Evolutionary conservation across 2,888 invertebrate genomes (phyloP).

Genomic region (Scaptomyza parva): DNA sequence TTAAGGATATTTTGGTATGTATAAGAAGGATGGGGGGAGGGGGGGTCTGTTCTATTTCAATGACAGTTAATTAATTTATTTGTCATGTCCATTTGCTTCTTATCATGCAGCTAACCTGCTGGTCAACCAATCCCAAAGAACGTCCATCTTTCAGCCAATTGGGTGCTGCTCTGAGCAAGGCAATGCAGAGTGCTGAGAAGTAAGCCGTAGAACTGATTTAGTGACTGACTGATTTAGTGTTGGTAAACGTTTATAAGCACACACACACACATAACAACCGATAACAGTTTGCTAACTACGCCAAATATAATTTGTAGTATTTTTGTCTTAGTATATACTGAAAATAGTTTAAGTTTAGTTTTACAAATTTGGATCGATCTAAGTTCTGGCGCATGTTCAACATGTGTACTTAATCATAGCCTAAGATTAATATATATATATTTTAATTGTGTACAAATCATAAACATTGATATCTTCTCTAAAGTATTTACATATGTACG

Average conservation of each 20-base stretch:
- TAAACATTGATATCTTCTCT: conserved; percentile 61
- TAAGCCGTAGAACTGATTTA: conserved; percentile 33
- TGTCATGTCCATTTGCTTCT: conserved; percentile 9
- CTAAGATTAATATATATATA: conserved; percentile 22
- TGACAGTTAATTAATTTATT: conserved; percentile 40
- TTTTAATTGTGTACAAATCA: conserved; percentile 52
- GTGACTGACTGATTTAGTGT: conserved; percentile 49
- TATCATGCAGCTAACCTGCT: conserved; percentile 80
- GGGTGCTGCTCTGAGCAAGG: conserved; percentile 84
- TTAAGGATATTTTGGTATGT: conserved; percentile 87
- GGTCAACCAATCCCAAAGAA: conserved; percentile 84
- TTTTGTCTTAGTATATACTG: conserved; percentile 35
- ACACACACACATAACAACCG: conserved; percentile 1
- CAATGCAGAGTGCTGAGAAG: conserved; percentile 83
- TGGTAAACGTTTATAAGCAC: conserved; percentile 50
- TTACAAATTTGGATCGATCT: conserved; percentile 6
- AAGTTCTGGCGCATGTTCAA: conserved; percentile 56
- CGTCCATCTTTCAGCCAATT: conserved; percentile 85
- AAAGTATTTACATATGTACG: conserved; percentile 56
- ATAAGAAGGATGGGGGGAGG: not conserved
- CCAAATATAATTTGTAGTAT: conserved; percentile 68
- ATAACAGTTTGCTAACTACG: conserved; percentile 54
- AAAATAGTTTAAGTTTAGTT: conserved; percentile 24
- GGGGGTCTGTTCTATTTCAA: not conserved
- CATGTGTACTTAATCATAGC: conserved; percentile 51